These are phyloP conservation scores for Drosophila formosana DNA, from an alignment of 2,888 invertebrate genomes.

Conservation along the genomic window DNA sequence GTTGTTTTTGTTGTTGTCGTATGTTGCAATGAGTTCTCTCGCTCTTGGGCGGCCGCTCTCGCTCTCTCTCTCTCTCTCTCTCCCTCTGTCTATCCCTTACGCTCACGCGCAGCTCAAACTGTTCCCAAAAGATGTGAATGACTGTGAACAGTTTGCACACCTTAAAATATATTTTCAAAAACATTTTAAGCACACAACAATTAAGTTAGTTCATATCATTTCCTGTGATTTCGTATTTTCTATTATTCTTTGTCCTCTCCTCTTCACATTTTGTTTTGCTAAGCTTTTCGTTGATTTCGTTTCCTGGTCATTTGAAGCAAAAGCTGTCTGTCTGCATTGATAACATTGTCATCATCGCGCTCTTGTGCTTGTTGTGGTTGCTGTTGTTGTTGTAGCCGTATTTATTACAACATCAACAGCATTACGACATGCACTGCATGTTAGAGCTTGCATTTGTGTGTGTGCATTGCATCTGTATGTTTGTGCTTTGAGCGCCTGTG, in stretches of 20 bases:
- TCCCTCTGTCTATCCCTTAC: slow-evolving; percentile 25
- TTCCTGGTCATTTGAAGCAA: slow-evolving; percentile 68
- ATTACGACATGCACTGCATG: slow-evolving; percentile 73
- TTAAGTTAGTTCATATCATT: slow-evolving; percentile 46
- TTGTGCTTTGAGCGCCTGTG: slow-evolving; percentile 36
- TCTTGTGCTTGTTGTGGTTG: slow-evolving; percentile 2
- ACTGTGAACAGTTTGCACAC: slow-evolving; percentile 61
- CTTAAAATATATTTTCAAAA: slow-evolving; percentile 25
- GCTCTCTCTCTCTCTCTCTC: slow-evolving; percentile 26
- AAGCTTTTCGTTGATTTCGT: slow-evolving; percentile 58
- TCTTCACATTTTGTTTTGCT: slow-evolving; percentile 66
- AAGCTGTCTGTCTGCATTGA: slow-evolving; percentile 57
- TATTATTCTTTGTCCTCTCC: slow-evolving; percentile 33
- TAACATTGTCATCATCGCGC: slow-evolving; percentile 48
- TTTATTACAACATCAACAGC: slow-evolving; percentile 79
- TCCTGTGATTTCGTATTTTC: slow-evolving; percentile 31
- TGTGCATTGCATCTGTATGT: slow-evolving; percentile 39
- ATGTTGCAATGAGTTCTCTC: slow-evolving; percentile 66
- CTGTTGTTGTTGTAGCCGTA: slow-evolving; percentile 48
- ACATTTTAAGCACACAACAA: slow-evolving; percentile 50
- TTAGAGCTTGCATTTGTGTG: slow-evolving; percentile 56
- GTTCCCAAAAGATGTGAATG: slow-evolving; percentile 53
- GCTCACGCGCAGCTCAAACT: slow-evolving; percentile 59
- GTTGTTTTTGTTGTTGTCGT: slow-evolving; percentile 52
- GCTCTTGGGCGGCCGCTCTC: slow-evolving; percentile 35